A percentile compares a stretch with the other conserved stretches of the same genome.
Evolutionary conservation across 2,113 vertebrate genomes (phyloP).

Genomic region (Rhadina sibilatrix): DNA sequence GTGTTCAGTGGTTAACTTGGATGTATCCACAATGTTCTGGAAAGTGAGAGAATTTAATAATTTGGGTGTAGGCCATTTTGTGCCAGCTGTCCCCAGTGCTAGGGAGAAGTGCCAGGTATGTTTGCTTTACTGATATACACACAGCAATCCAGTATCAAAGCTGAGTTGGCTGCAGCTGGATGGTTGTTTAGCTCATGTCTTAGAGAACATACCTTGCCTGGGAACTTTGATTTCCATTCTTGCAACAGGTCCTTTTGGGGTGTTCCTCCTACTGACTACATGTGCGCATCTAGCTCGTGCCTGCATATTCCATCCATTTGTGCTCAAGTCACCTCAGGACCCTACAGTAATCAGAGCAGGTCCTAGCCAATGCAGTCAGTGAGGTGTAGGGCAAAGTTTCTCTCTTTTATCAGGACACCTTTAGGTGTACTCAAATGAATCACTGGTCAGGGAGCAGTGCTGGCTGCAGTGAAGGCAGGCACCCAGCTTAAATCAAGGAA

Average conservation of each 20-base stretch:
- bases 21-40: not conserved
- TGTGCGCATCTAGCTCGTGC: fast-evolving
- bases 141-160: not conserved
- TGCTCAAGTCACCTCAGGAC: not conserved
- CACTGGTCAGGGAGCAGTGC: not conserved
- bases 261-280: not conserved
- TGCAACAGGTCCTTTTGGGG: not conserved
- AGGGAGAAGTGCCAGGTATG: not conserved
- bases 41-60: not conserved
- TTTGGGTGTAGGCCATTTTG: not conserved
- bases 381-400: not conserved
- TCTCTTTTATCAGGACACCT: not conserved
- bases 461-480: not conserved
- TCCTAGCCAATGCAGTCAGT: not conserved
- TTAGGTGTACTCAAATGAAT: not conserved
- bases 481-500: not conserved
- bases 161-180: not conserved
- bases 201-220: not conserved
- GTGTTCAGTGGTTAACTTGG: not conserved
- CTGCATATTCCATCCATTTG: fast-evolving
- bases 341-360: not conserved
- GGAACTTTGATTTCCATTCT: not conserved
- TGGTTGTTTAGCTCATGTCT: not conserved
- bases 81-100: not conserved
- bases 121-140: not conserved